These are phyloP conservation scores for Aurelia aurita DNA, from an alignment of 30 jellyfish, hydroid and myxozoan species.

Conservation along the genomic window DNA sequence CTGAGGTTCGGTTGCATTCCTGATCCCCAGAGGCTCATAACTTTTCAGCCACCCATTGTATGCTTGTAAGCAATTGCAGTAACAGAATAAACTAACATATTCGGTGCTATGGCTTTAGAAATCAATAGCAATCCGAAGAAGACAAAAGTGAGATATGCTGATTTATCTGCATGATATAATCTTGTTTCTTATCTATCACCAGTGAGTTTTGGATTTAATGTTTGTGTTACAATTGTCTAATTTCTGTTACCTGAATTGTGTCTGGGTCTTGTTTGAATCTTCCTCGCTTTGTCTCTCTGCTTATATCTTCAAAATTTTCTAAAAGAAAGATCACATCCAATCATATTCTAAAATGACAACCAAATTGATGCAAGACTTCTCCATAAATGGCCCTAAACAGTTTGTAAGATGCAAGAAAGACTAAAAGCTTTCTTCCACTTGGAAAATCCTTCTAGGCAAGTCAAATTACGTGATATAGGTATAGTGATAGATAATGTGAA, in stretches of 20 bases:
- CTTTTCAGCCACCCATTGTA: not conserved
- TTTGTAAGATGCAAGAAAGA: too few species aligned
- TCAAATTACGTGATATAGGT: too few species aligned
- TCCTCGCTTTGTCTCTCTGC: conserved; percentile 57
- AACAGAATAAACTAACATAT: not conserved
- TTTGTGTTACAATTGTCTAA: too few species aligned
- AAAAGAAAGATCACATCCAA: not conserved
- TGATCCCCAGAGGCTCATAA: not conserved
- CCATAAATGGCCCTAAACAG: too few species aligned
- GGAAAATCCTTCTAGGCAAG: too few species aligned
- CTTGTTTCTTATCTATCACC: not conserved
- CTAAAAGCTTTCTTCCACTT: too few species aligned
- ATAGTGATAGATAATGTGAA: too few species aligned
- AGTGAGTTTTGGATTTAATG: too few species aligned
- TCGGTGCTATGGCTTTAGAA: not conserved
- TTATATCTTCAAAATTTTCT: conserved; percentile 42
- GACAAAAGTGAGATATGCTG: too few species aligned
- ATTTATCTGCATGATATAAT: not conserved
- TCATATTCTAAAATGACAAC: too few species aligned
- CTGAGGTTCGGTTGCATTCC: not conserved
- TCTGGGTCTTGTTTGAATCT: conserved; percentile 36
- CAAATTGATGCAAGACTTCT: too few species aligned
- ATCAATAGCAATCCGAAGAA: not conserved
- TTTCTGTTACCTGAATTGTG: conserved; percentile 54
- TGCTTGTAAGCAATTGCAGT: not conserved